Percentiles rank a stretch among this genome's conserved stretches.
These are phyloP conservation scores for Gymnorhina tibicen DNA, from an alignment of 2,113 vertebrate species.

Conservation along the genomic window DNA sequence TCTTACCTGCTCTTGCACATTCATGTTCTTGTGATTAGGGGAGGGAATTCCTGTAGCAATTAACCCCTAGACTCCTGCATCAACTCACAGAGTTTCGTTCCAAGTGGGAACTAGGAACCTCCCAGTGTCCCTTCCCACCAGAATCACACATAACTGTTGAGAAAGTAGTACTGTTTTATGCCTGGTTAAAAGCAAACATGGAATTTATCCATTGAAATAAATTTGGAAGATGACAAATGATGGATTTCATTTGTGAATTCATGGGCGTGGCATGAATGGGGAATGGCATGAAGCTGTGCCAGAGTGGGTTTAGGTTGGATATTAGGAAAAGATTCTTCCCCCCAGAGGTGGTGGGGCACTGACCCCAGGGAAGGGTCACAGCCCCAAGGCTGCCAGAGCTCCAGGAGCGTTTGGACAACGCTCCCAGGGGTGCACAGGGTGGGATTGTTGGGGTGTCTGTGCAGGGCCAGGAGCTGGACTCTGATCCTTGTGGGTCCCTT, in stretches of 20 bases:
- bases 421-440: background rate
- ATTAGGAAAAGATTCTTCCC: fast-evolving
- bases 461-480: background rate
- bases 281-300: background rate
- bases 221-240: background rate
- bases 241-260: background rate
- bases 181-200: background rate
- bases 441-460: background rate
- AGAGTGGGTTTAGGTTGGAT: background rate
- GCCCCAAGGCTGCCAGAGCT: background rate
- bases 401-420: fast-evolving
- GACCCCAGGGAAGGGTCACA: background rate
- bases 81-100: background rate
- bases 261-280: background rate
- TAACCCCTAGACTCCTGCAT: background rate
- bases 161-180: fast-evolving
- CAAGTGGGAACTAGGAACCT: background rate
- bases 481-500: background rate
- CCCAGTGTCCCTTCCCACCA: background rate
- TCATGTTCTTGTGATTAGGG: background rate
- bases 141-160: background rate
- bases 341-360: background rate
- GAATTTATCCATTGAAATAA: background rate
- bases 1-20: background rate
- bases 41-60: background rate